A percentile compares a stretch with the other conserved stretches of the same genome.
Evolutionary conservation across 2,888 invertebrate species (phyloP).

Genomic region (Ephialtes manifestator): DNA sequence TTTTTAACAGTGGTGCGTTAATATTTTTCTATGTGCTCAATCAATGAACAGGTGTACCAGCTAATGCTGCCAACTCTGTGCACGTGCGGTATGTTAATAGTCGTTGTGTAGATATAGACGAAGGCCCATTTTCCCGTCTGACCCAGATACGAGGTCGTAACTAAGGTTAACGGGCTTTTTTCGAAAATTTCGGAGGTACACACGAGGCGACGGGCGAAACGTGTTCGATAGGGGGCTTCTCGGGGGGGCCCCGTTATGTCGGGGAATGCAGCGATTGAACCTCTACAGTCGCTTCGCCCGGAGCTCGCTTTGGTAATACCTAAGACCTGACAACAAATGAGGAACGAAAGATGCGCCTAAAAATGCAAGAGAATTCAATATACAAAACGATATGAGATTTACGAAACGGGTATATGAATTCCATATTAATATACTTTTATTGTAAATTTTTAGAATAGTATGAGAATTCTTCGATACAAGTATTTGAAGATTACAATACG

Average conservation of each 20-base stretch:
- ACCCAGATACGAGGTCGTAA: constrained; percentile 65
- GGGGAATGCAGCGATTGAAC: constrained; percentile 76
- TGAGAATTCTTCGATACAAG: too few relatives aligned
- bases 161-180: constrained; percentile 56
- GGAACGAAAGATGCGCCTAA: too few relatives aligned
- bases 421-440: too few relatives aligned
- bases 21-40: not conserved
- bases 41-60: constrained; percentile 4
- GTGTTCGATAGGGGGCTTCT: not conserved
- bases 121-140: constrained; percentile 54
- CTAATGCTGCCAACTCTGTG: not conserved
- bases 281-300: constrained; percentile 58
- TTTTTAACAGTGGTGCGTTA: too few relatives aligned
- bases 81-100: not conserved
- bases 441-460: too few relatives aligned
- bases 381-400: too few relatives aligned
- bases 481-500: too few relatives aligned
- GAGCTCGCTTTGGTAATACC: constrained; percentile 43
- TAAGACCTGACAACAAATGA: too few relatives aligned
- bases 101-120: constrained; percentile 16
- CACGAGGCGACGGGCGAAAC: constrained; percentile 13
- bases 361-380: too few relatives aligned
- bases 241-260: constrained; percentile 76
- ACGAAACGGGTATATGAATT: too few relatives aligned
- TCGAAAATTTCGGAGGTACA: constrained; percentile 23